A percentile compares a stretch with the other conserved stretches of the same genome.
Evolutionary conservation across 2,797 vertebrate genomes (phyloP).

Genomic region (Neolamprologus multifasciatus): DNA sequence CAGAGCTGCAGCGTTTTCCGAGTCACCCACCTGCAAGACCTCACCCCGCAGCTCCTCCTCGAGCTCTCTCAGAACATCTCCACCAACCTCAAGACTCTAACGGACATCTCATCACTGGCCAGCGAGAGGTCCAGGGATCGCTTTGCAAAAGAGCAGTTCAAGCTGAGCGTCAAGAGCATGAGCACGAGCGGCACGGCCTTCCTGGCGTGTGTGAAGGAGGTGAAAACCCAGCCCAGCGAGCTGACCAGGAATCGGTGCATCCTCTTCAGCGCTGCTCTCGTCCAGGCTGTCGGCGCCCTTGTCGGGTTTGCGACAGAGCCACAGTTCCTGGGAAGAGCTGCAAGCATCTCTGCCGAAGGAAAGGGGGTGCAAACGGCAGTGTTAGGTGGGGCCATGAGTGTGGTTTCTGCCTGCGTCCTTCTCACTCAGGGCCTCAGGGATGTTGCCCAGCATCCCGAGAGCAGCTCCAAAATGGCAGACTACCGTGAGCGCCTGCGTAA

Average conservation of each 20-base stretch:
- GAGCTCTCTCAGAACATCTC: slow-evolving; percentile 97
- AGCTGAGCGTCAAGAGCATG: slow-evolving; percentile 93
- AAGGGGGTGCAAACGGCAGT: slow-evolving; percentile 97
- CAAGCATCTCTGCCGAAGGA: slow-evolving; percentile 85
- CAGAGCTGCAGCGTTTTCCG: slow-evolving; percentile 86
- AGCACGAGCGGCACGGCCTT: slow-evolving; percentile 93
- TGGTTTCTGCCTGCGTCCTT: slow-evolving; percentile 97
- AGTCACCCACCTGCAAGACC: slow-evolving; percentile 83
- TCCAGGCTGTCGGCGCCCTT: slow-evolving; percentile 90
- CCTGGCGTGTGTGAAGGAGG: slow-evolving; percentile 91
- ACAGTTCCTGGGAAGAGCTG: slow-evolving; percentile 92
- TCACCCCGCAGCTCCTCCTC: slow-evolving; percentile 91
- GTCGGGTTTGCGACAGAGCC: slow-evolving; percentile 97
- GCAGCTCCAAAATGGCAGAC: slow-evolving; percentile 91
- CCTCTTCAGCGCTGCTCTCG: slow-evolving; percentile 89
- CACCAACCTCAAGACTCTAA: slow-evolving; percentile 90
- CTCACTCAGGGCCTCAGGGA: slow-evolving; percentile 98
- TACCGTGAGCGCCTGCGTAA: slow-evolving; percentile 93
- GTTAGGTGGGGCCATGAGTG: slow-evolving; percentile 97
- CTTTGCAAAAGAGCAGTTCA: slow-evolving; percentile 96
- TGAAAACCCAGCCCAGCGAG: slow-evolving; percentile 92
- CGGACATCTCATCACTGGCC: slow-evolving; percentile 90
- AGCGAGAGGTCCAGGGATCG: slow-evolving; percentile 91
- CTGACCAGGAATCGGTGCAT: slow-evolving; percentile 88
- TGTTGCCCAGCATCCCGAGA: slow-evolving; percentile 93